Base-by-base conservation (phyloP, 37 sponge, comb jelly and placozoan genomes). In the Trichoplax adhaerens region DNA sequence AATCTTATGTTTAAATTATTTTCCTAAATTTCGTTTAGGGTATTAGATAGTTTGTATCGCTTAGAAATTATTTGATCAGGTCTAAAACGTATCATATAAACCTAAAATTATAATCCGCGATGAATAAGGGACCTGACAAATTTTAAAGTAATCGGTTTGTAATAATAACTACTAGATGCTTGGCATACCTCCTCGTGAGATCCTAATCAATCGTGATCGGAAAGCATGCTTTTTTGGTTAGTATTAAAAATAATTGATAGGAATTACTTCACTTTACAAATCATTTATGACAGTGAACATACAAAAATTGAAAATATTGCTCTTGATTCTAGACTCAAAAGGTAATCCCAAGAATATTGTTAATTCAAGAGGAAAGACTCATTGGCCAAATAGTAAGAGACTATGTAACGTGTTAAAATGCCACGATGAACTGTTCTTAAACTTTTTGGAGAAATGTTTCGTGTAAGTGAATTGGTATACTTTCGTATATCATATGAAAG, bases 401-500 rank as follows among this genome's bases (percentile, higher is more conserved):
- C 73, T 92, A 6, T 61, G 81, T 3, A 54, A 77, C 7, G 83
- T 83, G 29, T 58, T 88, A 50, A 77, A 82, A 58, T 85, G 88
- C 52, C 74, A 75, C 46, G 87, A 90, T 57, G 61, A 66, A 0
- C 64, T 78, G 12, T 95, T 95, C 63, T 7, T 91, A 50, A 84
- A 95, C 89, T 95, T 95, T 54, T 66, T 95, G 57, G 66, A 67
- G 64, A 73, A 70, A 57, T 95, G 97, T 75, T 29, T 29, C 29
- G 29, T 29, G 29, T 29, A 29, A 29, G 29, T 29, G 29, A 29
- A 29, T 29, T 29, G 29, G 29, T 29, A 29, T 29, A 29, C 29
- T 29, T 29, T 29, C 29, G 29, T 29, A 29, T 29, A 29, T 29
- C 29, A 29, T 29, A 29, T 29, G 29, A 29, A 29, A 29, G 29